These are phyloP conservation scores for Craseonycteris thonglongyai DNA, from an alignment of 2,113 vertebrate species.

Conservation along the genomic window DNA sequence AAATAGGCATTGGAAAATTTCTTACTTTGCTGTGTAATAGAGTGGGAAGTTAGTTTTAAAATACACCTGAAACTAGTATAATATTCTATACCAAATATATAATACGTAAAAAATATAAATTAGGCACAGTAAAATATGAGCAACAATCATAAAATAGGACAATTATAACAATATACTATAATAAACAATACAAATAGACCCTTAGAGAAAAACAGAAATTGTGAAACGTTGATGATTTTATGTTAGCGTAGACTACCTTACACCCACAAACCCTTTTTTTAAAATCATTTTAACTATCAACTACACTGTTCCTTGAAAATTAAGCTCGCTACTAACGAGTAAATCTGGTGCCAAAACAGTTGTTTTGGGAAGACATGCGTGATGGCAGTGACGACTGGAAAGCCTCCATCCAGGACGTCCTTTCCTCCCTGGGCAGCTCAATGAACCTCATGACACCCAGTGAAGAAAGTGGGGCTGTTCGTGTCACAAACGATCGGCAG, in stretches of 20 bases:
- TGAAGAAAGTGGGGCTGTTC: not conserved
- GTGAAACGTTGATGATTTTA: not conserved
- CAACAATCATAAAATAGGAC: not conserved
- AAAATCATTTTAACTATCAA: not conserved
- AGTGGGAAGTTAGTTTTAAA: not conserved
- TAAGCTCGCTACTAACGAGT: not conserved
- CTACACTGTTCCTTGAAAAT: not conserved
- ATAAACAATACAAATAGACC: not conserved
- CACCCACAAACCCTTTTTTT: not conserved
- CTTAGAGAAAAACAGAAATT: not conserved
- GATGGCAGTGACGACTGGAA: not conserved
- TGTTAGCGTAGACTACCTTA: not conserved
- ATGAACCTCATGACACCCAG: fast-evolving
- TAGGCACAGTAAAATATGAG: not conserved
- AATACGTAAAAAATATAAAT: not conserved
- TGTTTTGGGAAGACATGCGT: fast-evolving
- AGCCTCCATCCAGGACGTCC: fast-evolving
- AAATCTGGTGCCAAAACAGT: fast-evolving
- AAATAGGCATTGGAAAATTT: not conserved
- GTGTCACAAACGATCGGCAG: fast-evolving
- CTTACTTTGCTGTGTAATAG: not conserved
- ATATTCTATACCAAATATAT: not conserved
- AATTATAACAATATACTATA: not conserved
- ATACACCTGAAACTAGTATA: not conserved
- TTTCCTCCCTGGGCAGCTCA: not conserved